Conservation (phyloP, 2,797 vertebrate genomes). For the Pelochelys cantorii region DNA sequence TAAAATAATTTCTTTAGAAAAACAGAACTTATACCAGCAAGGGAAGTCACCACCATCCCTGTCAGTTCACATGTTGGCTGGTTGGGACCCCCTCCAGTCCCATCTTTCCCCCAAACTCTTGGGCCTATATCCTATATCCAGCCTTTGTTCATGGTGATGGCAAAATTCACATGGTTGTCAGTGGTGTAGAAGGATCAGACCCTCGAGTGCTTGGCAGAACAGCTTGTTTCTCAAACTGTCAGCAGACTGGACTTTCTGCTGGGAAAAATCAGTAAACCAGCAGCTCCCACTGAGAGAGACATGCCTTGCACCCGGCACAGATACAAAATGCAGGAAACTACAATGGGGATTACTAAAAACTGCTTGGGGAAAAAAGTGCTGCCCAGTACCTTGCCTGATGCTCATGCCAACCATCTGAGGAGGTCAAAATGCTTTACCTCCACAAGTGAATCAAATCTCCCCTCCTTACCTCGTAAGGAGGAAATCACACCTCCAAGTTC, state of each 20-base stretch:
- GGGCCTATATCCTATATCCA: background rate
- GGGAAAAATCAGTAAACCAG: background rate
- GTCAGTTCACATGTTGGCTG: background rate
- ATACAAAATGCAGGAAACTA: background rate
- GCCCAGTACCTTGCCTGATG: background rate
- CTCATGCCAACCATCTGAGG: too few relatives aligned
- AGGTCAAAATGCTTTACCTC: rapidly evolving
- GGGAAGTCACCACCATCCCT: background rate
- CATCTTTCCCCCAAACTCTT: background rate
- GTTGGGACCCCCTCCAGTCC: background rate
- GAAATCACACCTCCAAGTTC: rapidly evolving
- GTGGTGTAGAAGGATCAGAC: rapidly evolving
- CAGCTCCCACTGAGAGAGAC: background rate
- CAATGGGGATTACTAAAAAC: background rate
- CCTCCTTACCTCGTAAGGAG: rapidly evolving
- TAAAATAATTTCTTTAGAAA: background rate
- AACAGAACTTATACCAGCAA: background rate
- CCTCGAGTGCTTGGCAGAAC: background rate
- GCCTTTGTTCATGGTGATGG: background rate
- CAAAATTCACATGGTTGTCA: rapidly evolving
- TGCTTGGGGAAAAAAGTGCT: background rate
- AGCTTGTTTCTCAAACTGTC: rapidly evolving
- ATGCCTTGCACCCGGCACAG: background rate
- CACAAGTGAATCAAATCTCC: background rate
- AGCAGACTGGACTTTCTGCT: background rate